phyloP scores from a whole-genome alignment of 1,140 invertebrate species.

The Dendroctonus ponderosae region DNA sequence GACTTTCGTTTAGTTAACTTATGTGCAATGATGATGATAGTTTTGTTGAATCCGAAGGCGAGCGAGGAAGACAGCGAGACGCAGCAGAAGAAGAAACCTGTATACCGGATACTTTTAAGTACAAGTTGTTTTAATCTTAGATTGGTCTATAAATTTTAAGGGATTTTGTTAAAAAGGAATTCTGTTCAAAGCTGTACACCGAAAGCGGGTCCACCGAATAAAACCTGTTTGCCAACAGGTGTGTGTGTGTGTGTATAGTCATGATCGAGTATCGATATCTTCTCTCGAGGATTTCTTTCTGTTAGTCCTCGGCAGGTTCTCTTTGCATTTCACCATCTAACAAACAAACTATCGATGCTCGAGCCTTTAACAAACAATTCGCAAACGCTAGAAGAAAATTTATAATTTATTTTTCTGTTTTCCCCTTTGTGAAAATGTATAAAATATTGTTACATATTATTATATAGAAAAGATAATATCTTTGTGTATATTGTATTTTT shows the following conservation, averaged over 20 bases:
- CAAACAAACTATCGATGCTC: constrained; percentile 3
- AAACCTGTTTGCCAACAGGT: constrained; percentile 26
- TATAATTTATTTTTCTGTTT: constrained; percentile 35
- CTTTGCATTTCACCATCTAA: background rate
- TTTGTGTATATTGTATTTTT: constrained; percentile 45
- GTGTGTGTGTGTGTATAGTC: constrained; percentile 8
- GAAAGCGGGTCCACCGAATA: constrained; percentile 22
- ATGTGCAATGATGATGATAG: constrained; percentile 23
- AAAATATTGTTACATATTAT: constrained; percentile 40
- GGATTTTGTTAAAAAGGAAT: constrained; percentile 32
- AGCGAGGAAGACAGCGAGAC: constrained; percentile 7
- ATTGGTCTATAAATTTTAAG: constrained; percentile 33
- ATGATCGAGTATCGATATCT: constrained; percentile 21
- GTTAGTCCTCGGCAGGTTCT: background rate
- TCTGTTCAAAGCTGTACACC: constrained; percentile 22
- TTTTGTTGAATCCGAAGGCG: constrained; percentile 22
- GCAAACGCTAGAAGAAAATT: background rate
- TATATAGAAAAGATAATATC: constrained; percentile 38
- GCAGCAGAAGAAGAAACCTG: constrained; percentile 7
- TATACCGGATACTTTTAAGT: constrained; percentile 26
- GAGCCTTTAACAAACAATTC: background rate
- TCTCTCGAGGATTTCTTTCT: background rate
- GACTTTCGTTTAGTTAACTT: constrained; percentile 21
- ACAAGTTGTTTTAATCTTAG: constrained; percentile 34
- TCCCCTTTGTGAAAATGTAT: constrained; percentile 36